Percentiles rank a stretch among this genome's conserved stretches.
Evolutionary conservation across 2,797 vertebrate species (phyloP).

Genomic region (Brachymystax lenok): DNA sequence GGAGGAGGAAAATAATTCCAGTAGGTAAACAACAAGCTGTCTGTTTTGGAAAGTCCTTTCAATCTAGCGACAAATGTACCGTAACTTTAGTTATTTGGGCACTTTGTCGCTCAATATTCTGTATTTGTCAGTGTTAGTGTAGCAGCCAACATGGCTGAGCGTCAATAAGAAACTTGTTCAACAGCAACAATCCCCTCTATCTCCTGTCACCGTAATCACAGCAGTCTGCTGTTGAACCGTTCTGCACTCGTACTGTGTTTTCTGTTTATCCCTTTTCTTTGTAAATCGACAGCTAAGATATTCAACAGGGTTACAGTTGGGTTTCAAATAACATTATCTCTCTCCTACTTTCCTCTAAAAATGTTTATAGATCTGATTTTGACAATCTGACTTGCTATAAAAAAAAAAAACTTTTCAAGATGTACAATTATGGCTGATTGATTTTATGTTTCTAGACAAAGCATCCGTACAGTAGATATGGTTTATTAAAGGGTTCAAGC

Average conservation of each 20-base stretch:
- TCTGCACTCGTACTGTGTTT: neutral
- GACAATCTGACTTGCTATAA: neutral
- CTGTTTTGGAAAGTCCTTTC: slow-evolving; percentile 18
- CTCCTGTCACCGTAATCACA: slow-evolving; percentile 1
- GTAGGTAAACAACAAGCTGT: neutral
- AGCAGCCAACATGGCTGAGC: slow-evolving; percentile 9
- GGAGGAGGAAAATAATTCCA: neutral
- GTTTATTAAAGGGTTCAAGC: slow-evolving; percentile 73
- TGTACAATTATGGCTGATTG: slow-evolving; percentile 53
- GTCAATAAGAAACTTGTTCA: slow-evolving; percentile 20
- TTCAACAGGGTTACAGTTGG: neutral
- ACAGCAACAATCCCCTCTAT: slow-evolving; percentile 10
- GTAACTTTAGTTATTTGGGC: slow-evolving; percentile 9
- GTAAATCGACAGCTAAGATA: neutral
- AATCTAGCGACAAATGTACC: slow-evolving; percentile 16
- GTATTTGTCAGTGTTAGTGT: slow-evolving; percentile 20
- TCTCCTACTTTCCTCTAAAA: neutral
- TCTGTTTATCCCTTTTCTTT: neutral
- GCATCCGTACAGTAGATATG: slow-evolving; percentile 49
- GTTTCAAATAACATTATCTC: too few relatives aligned
- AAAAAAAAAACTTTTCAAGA: neutral
- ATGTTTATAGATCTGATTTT: neutral
- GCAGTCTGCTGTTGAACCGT: slow-evolving; percentile 1
- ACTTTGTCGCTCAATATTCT: neutral
- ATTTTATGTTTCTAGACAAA: neutral